Evolutionary conservation across 1,140 invertebrate genomes (phyloP).

Genomic region (Panulirus ornatus): DNA sequence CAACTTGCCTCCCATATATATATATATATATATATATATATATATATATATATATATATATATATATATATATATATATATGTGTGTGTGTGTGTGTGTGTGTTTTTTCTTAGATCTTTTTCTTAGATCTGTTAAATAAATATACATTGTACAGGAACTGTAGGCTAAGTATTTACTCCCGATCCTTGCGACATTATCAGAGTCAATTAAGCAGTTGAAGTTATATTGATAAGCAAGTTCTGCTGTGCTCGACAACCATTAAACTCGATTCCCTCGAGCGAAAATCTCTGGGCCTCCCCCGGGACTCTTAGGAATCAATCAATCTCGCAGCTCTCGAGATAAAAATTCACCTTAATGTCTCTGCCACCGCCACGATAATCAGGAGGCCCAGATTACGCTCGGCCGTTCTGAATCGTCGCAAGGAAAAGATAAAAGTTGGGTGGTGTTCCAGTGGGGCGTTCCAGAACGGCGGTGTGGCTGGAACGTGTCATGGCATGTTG

Average conservation of each 20-base stretch:
- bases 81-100: neutral
- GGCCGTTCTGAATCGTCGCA: no score
- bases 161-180: no score
- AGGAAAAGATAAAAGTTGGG: no score
- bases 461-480: neutral
- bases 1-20: no score
- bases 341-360: slow-evolving; percentile 48
- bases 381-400: slow-evolving; percentile 37
- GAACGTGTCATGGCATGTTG: neutral
- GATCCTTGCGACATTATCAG: no score
- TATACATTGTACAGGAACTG: no score
- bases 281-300: neutral
- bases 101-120: neutral
- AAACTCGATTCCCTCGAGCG: slow-evolving; percentile 31
- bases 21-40: slow-evolving; percentile 6
- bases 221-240: slow-evolving; percentile 29
- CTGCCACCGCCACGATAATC: neutral
- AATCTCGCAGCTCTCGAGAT: slow-evolving; percentile 43
- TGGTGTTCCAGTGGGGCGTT: no score
- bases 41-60: neutral
- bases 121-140: neutral
- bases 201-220: slow-evolving; percentile 10
- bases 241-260: slow-evolving; percentile 24
- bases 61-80: neutral
- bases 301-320: slow-evolving; percentile 44